Evolutionary conservation across 2,888 invertebrate genomes (phyloP).

Genomic region (Ferrisia virgata): DNA sequence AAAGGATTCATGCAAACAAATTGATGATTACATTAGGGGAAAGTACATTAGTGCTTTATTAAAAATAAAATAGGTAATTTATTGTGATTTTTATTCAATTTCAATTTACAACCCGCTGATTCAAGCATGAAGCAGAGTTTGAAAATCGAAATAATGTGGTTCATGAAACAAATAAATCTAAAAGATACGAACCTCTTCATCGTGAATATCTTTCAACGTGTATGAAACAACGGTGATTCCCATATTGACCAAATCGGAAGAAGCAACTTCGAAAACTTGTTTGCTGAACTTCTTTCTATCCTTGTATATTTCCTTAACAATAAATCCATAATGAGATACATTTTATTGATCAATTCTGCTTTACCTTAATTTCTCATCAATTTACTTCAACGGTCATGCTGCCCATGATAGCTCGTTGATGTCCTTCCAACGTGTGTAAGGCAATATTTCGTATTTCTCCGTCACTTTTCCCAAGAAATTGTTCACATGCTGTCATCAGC

Average conservation of each 20-base stretch:
- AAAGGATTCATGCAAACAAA: no score
- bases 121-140: neutral
- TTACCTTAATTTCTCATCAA: neutral
- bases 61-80: neutral
- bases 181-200: constrained; percentile 76
- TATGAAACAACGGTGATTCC: constrained; percentile 94
- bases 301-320: constrained; percentile 78
- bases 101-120: neutral
- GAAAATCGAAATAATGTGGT: neutral
- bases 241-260: constrained; percentile 93
- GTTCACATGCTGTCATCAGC: constrained; percentile 87
- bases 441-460: constrained; percentile 87
- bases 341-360: neutral
- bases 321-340: neutral
- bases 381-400: constrained; percentile 86
- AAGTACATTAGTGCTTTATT: no score
- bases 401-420: constrained; percentile 93
- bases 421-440: constrained; percentile 86
- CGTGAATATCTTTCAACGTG: constrained; percentile 88
- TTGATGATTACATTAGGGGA: no score
- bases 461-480: constrained; percentile 85
- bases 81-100: constrained; percentile 8
- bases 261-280: constrained; percentile 90
- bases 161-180: neutral
- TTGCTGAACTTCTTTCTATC: constrained; percentile 94